Percentiles rank a stretch among this genome's conserved stretches.
phyloP scores from a whole-genome alignment of 2,888 invertebrate genomes.

The Meiosimyza decipiens region DNA sequence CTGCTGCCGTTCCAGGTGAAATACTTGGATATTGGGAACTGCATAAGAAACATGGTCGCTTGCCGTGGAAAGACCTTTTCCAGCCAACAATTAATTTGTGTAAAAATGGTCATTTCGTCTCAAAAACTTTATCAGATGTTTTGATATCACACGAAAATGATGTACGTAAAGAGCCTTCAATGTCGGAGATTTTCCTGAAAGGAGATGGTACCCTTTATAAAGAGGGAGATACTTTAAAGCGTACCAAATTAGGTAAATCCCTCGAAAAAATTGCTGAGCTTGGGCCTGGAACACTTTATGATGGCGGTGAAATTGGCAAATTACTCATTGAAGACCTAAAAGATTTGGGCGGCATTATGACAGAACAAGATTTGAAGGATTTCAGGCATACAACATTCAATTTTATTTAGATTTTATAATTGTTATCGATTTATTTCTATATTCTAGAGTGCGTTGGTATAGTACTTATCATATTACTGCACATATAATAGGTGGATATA shows the following conservation, averaged over 20 bases:
- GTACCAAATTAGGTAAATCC: constrained; percentile 76
- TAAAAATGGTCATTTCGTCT: constrained; percentile 77
- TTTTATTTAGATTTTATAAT: neutral
- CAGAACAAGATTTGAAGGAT: constrained; percentile 77
- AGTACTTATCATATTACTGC: constrained; percentile 70
- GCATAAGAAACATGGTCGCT: constrained; percentile 77
- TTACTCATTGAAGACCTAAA: constrained; percentile 76
- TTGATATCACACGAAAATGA: constrained; percentile 68
- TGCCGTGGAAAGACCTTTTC: constrained; percentile 84
- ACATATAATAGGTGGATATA: constrained; percentile 72
- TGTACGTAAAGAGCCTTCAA: constrained; percentile 72
- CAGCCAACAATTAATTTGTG: constrained; percentile 83
- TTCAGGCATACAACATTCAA: constrained; percentile 71
- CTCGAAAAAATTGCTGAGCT: constrained; percentile 75
- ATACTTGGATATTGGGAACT: constrained; percentile 85
- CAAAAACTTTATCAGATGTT: constrained; percentile 73
- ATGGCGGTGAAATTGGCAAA: constrained; percentile 76
- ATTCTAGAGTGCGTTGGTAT: constrained; percentile 70
- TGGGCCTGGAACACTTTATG: constrained; percentile 80
- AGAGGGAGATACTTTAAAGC: constrained; percentile 74
- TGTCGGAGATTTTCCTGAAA: constrained; percentile 73
- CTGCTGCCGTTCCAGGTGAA: constrained; percentile 92
- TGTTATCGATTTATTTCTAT: neutral
- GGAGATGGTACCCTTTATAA: constrained; percentile 69
- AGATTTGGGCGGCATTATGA: constrained; percentile 79